Percentiles rank a stretch among this genome's conserved stretches.
phyloP scores from a whole-genome alignment of 2,888 invertebrate species.

The Cryptocheilus praepositus region DNA sequence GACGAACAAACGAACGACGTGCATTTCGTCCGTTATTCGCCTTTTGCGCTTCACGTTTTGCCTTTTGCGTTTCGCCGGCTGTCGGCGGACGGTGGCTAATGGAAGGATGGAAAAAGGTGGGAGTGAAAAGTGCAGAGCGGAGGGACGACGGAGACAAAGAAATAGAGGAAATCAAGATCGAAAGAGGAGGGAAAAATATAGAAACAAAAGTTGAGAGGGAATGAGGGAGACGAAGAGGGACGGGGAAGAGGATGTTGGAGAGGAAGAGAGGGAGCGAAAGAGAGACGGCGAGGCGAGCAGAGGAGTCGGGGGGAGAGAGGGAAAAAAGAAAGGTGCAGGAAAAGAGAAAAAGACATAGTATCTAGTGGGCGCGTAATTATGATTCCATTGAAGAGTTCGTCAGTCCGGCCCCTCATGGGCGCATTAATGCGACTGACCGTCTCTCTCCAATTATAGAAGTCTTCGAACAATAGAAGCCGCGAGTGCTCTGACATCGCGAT shows the following conservation, averaged over 20 bases:
- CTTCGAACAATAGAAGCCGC: constrained; percentile 65
- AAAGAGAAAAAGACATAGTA: constrained; percentile 33
- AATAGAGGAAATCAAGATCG: constrained; percentile 18
- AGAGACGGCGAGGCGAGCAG: too few species aligned
- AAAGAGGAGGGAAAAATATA: constrained; percentile 5
- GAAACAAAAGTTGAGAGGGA: constrained; percentile 9
- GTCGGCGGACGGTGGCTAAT: constrained; percentile 31
- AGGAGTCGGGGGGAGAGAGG: constrained; percentile 10
- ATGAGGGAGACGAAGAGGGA: constrained; percentile 5
- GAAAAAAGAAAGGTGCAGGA: constrained; percentile 5
- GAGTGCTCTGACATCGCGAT: constrained; percentile 54
- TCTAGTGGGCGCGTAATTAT: constrained; percentile 60
- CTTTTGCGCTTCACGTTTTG: constrained; percentile 29
- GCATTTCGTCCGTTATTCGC: constrained; percentile 21
- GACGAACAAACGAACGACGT: constrained; percentile 20
- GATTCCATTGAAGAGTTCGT: constrained; percentile 65
- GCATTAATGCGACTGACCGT: constrained; percentile 57
- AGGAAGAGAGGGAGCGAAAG: too few species aligned
- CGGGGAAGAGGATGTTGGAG: constrained; percentile 5
- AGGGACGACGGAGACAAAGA: constrained; percentile 20
- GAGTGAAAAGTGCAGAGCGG: constrained; percentile 22
- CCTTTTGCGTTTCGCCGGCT: constrained; percentile 49
- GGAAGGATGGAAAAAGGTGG: constrained; percentile 41
- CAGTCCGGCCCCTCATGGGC: constrained; percentile 45
- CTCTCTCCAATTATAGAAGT: constrained; percentile 67